Base-by-base conservation (phyloP, 1,140 invertebrate genomes). In the Rhagoletis pomonella region DNA sequence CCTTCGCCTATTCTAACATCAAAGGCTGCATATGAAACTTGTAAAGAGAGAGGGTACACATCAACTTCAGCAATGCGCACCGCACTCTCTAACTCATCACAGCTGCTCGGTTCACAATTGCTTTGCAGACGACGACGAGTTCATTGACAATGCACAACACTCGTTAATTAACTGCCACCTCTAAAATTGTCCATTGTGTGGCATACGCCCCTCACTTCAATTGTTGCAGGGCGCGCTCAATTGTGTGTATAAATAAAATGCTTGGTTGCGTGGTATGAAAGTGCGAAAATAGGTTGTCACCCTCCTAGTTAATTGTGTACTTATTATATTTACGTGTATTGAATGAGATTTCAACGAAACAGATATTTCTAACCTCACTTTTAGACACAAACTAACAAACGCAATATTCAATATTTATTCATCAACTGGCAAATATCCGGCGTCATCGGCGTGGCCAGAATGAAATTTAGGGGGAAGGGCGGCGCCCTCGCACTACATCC, bases 161-260 rank as follows among this genome's bases (percentile, higher is more conserved):
- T n/a, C 69, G 69, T 77, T 77, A 77, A 77, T 77, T 77, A 77
- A 77, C 69, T 77, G 69, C n/a, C 42, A 77, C 69, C 69, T 47
- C 17, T 77, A n/a, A 12, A 47, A 17, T 44, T 6, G 14, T n/a
- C 5, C 44, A 77, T 77, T 50, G 17, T 17, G 29, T 29, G 29
- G 29, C 29, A 29, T 17, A 3, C 44, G 69, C 47, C 29, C 17
- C 7, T 12, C 65, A 67, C 65, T 77, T 47, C 42, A 50, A 77
- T 50, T 77, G 17, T 17, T 77, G 65, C 29, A 39, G 65, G 44
- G 14, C 47, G 44, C 44, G 3, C 44, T n/a, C 42, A 77, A 77
- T 67, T 67, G 65, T 39, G 65, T 67, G 65, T 67, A 67, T 39
- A 67, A 67, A 29, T 42, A 17, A 64, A 19, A 64, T 19, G 29